phyloP scores from a whole-genome alignment of 1,140 invertebrate species.

The Cotesia typhae region DNA sequence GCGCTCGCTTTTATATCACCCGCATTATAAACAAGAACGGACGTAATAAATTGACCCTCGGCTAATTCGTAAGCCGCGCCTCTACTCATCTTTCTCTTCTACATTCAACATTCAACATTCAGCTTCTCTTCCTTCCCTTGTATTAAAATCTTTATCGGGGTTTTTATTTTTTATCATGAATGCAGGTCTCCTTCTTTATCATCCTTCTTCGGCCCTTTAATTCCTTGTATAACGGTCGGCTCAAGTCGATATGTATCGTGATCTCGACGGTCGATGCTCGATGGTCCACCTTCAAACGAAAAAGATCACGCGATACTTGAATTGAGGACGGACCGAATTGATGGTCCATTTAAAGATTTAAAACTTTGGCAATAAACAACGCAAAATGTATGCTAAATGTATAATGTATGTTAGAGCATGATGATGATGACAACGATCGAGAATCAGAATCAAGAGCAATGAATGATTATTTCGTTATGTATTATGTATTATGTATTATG shows the following conservation, averaged over 20 bases:
- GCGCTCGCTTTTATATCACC: slow-evolving; percentile 39
- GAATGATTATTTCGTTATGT: too few relatives aligned
- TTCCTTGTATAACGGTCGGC: slow-evolving; percentile 33
- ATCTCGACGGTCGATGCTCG: neutral
- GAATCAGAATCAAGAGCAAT: neutral
- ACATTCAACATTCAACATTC: neutral
- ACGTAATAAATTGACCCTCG: slow-evolving; percentile 45
- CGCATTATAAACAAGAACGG: slow-evolving; percentile 40
- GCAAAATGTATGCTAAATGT: neutral
- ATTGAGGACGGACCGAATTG: slow-evolving; percentile 21
- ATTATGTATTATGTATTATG: too few relatives aligned
- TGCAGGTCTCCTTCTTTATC: slow-evolving; percentile 22
- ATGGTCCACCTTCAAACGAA: neutral
- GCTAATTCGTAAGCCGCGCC: slow-evolving; percentile 45
- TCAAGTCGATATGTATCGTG: slow-evolving; percentile 25
- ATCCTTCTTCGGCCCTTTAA: neutral
- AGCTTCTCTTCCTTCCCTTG: neutral
- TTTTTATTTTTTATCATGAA: too few relatives aligned
- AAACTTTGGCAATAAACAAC: neutral
- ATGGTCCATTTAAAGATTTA: slow-evolving; percentile 17
- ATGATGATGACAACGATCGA: neutral
- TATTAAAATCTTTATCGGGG: too few relatives aligned
- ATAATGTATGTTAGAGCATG: neutral
- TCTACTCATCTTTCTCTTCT: slow-evolving; percentile 11
- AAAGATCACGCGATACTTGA: slow-evolving; percentile 28